Percentiles rank a stretch among this genome's conserved stretches.
phyloP scores from a whole-genome alignment of 2,888 invertebrate genomes.

The Mayetiola destructor region DNA sequence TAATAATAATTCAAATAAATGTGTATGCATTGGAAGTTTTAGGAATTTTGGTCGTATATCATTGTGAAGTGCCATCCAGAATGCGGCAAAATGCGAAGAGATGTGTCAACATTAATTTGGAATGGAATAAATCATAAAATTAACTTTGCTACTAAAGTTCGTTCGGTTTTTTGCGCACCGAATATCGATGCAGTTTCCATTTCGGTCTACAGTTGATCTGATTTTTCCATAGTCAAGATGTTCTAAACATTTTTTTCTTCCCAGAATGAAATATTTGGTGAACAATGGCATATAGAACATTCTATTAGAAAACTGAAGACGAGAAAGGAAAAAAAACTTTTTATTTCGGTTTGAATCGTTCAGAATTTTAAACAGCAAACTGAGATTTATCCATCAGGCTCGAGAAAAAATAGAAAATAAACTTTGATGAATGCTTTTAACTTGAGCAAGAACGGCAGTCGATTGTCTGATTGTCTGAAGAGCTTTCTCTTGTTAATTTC shows the following conservation, averaged over 20 bases:
- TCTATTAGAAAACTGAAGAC: background rate
- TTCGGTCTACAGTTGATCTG: background rate
- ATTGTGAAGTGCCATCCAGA: background rate
- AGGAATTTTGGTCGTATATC: too few relatives aligned
- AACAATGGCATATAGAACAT: too few relatives aligned
- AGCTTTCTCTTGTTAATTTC: background rate
- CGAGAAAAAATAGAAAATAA: background rate
- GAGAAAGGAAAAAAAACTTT: background rate
- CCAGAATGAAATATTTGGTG: too few relatives aligned
- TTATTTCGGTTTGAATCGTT: background rate
- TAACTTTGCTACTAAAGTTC: background rate
- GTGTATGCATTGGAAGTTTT: too few relatives aligned
- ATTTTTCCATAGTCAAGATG: too few relatives aligned
- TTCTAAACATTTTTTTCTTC: background rate
- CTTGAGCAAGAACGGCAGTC: background rate
- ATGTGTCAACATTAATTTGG: background rate
- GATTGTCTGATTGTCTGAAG: background rate
- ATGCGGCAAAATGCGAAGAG: too few relatives aligned
- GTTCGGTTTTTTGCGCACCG: background rate
- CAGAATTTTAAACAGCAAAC: constrained; percentile 4
- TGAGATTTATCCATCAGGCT: background rate
- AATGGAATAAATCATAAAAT: background rate
- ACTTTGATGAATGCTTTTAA: constrained; percentile 7
- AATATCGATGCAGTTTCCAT: background rate
- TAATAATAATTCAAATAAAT: too few relatives aligned